Evolutionary conservation across 1,140 invertebrate species (phyloP).

Genomic region (Tetramorium simillimum): DNA sequence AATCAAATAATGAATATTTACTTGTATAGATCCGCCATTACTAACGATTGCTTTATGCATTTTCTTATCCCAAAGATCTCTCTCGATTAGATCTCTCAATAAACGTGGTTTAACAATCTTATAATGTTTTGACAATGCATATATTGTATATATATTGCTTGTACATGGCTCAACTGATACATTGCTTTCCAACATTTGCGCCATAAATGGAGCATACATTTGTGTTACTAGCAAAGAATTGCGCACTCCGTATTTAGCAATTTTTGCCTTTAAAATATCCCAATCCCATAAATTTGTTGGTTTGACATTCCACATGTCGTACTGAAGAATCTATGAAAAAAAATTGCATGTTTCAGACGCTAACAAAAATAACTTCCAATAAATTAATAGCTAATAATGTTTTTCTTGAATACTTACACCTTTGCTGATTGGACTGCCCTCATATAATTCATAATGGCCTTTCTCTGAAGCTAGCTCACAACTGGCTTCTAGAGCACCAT

Average conservation of each 20-base stretch:
- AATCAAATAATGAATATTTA: slow-evolving; percentile 69
- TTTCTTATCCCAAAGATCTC: slow-evolving; percentile 96
- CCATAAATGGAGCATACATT: slow-evolving; percentile 98
- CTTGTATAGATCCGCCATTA: slow-evolving; percentile 96
- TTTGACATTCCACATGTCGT: slow-evolving; percentile 98
- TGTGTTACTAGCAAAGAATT: slow-evolving; percentile 98
- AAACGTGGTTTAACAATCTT: slow-evolving; percentile 98
- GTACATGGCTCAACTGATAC: slow-evolving; percentile 99
- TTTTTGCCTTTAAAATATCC: slow-evolving; percentile 93
- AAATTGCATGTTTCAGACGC: not conserved
- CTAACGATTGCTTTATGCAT: slow-evolving; percentile 98
- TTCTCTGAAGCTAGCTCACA: slow-evolving; percentile 96
- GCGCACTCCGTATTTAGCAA: slow-evolving; percentile 95
- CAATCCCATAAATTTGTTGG: slow-evolving; percentile 97
- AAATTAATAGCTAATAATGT: not conserved
- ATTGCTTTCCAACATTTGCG: slow-evolving; percentile 99
- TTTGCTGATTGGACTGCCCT: slow-evolving; percentile 96
- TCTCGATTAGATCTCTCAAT: slow-evolving; percentile 96
- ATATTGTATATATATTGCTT: slow-evolving; percentile 97
- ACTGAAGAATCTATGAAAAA: slow-evolving; percentile 93
- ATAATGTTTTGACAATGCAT: slow-evolving; percentile 96
- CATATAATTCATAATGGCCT: slow-evolving; percentile 96
- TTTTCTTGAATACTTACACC: slow-evolving; percentile 87
- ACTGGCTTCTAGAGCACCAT: slow-evolving; percentile 97
- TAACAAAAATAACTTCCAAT: not conserved